phyloP scores from a whole-genome alignment of 2,113 vertebrate genomes.

The Notarius lentiginosus region DNA sequence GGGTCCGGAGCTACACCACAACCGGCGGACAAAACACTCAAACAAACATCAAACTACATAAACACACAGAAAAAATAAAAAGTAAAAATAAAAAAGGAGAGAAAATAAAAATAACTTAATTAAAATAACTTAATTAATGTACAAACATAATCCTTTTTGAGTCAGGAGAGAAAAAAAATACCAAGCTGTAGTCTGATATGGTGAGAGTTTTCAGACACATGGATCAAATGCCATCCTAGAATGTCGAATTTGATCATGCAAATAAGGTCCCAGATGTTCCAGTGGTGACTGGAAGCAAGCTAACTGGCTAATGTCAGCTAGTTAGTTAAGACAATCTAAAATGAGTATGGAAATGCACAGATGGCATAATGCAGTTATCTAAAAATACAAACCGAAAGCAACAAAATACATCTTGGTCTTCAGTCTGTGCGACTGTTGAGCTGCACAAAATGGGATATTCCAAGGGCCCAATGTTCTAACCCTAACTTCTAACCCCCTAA shows the following conservation, averaged over 20 bases:
- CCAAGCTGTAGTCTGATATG: neutral
- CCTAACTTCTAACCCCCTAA: no score
- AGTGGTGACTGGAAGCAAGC: neutral
- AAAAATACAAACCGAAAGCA: neutral
- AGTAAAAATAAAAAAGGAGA: neutral
- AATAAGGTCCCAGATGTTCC: neutral
- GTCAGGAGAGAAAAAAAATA: neutral
- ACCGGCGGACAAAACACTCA: no score
- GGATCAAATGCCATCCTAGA: neutral
- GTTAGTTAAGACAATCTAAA: neutral
- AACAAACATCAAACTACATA: no score
- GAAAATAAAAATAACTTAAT: no score
- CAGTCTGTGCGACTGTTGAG: no score
- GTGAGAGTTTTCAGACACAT: neutral
- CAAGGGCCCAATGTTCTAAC: no score
- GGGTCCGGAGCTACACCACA: no score
- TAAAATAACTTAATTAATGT: neutral
- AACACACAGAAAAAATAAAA: no score
- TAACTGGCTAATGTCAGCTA: neutral
- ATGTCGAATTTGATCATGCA: neutral
- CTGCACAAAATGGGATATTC: no score
- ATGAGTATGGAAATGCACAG: neutral
- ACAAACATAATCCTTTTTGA: neutral
- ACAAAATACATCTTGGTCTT: neutral
- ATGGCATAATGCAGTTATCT: neutral